Evolutionary conservation across 2,113 vertebrate genomes (phyloP), one percentile per base, ranked within the genome.

Genomic region (Notarius lentiginosus): DNA sequence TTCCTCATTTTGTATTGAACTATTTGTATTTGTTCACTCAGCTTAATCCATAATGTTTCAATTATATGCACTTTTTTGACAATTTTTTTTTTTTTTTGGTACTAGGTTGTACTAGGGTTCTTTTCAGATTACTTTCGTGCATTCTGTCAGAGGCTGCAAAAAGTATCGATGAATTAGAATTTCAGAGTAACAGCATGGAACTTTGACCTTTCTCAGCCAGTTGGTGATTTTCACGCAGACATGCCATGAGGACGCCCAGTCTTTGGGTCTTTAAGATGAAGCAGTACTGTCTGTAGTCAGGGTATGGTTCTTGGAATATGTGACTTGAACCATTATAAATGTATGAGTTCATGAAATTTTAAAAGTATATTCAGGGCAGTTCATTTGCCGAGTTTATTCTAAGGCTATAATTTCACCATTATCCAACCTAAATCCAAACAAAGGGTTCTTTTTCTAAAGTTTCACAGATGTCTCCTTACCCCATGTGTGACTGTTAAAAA

Each of bases 211-310:
- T 88, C 84, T 84, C 81, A 81, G 41, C 20, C 47, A 84, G 60
- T 70, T 88, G 89, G 80, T 72, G 84, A 86, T 84, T 88, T 82
- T 88, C 79, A 88, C 89, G 84, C 60, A 51, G 75, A 51, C 83
- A 86, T 86, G 89, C 72, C 55, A 86, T 24, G 22, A 41, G 17
- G 79, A 56, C 14, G 73, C 17, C 34, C 12, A 11, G 61, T 49
- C 73, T 86, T 76, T 56, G 41, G 17, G 55, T 82, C 49, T 84
- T 84, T 87, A 55, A 72, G 15, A 65, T n/a, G 53, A 81, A 79
- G 51, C 63, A 30, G 49, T 61, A 83, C 12, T 17, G 53, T 79
- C 15, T 34, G 27, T 79, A 79, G 55, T 58, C 55, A 20, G 17
- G 27, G 27, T 60, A 41, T 17, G 22, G 75, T 51, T 56, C n/a